Conservation (phyloP, 2,888 invertebrate species). For the Drosophila subsilvestris region DNA sequence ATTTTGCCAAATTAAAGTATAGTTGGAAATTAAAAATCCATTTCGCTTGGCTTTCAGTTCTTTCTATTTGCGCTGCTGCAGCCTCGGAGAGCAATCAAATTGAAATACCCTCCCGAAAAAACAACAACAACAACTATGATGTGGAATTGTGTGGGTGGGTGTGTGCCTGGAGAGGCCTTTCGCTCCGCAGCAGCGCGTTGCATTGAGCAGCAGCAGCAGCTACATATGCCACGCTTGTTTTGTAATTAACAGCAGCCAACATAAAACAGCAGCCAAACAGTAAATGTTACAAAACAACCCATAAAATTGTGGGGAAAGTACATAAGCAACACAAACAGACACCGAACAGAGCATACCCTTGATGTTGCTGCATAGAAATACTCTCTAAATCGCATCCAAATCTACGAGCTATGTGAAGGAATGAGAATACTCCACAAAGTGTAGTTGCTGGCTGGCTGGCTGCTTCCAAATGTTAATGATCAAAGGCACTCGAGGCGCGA, state of each 20-base stretch:
- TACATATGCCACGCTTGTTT: slow-evolving; percentile 63
- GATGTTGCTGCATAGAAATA: not conserved
- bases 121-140: slow-evolving; percentile 7
- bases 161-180: not conserved
- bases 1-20: slow-evolving; percentile 74
- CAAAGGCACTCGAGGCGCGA: slow-evolving; percentile 64
- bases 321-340: not conserved
- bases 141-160: not conserved
- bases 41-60: slow-evolving; percentile 45
- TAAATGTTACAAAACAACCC: slow-evolving; percentile 52
- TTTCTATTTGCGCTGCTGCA: slow-evolving; percentile 14
- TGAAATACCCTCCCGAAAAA: slow-evolving; percentile 1
- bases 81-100: slow-evolving; percentile 37
- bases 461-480: slow-evolving; percentile 54
- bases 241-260: slow-evolving; percentile 68
- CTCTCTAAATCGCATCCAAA: slow-evolving; percentile 12
- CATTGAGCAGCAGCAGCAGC: slow-evolving; percentile 24
- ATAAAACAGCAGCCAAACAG: slow-evolving; percentile 64
- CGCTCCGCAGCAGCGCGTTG: slow-evolving; percentile 34
- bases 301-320: slow-evolving; percentile 33
- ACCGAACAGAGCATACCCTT: slow-evolving; percentile 20
- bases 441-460: slow-evolving; percentile 20
- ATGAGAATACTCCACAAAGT: slow-evolving; percentile 29
- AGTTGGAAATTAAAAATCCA: slow-evolving; percentile 78
- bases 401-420: not conserved